Evolutionary conservation across 2,113 vertebrate species (phyloP), one percentile per base, ranked within the genome.

Genomic region (Callocephalon fimbriatum): DNA sequence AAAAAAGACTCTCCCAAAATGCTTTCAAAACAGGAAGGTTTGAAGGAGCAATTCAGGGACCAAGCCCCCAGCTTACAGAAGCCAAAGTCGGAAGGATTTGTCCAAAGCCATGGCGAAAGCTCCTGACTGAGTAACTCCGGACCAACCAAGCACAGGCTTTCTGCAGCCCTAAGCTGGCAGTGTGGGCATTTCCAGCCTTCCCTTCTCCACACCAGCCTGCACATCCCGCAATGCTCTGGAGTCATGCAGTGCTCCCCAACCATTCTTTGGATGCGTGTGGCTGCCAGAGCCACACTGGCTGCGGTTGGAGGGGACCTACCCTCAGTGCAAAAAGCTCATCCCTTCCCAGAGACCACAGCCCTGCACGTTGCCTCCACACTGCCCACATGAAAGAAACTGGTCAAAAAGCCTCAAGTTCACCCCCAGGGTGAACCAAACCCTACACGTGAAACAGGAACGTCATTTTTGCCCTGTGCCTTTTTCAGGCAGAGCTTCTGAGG

Each of bases 261-360:
- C 22, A 10, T 0, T 5, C 40, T 38, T 31, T 3, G 31, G 15
- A 15, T n/a, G 74, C 26, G 1, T 32, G 40, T 8, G 0, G 38
- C 58, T 83, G 66, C 40, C 35, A 35, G 17, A 31, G 12, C 47
- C 0, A 1, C 37, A 14, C 18, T 3, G 2, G 42, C 42, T 71
- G 31, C 2, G 0, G 20, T 11, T 29, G 38, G 38, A 66, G 7
- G 12, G 51, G 29, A 61, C 10, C 10, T 15, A 45, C 31, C 20
- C 42, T 7, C 4, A 6, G 23, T 15, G 18, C n/a, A 35, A 58
- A 56, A 32, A 50, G 5, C 61, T 37, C 32, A 56, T 23, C 29
- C n/a, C 15, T 71, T 59, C 50, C 10, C 15, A 10, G n/a, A 44
- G 47, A 25, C 59, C 31, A 15, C 0, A 45, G 29, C 8, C 27